These are phyloP conservation scores for Muscicapa striata DNA, from an alignment of 2,797 vertebrate species.

Conservation along the genomic window DNA sequence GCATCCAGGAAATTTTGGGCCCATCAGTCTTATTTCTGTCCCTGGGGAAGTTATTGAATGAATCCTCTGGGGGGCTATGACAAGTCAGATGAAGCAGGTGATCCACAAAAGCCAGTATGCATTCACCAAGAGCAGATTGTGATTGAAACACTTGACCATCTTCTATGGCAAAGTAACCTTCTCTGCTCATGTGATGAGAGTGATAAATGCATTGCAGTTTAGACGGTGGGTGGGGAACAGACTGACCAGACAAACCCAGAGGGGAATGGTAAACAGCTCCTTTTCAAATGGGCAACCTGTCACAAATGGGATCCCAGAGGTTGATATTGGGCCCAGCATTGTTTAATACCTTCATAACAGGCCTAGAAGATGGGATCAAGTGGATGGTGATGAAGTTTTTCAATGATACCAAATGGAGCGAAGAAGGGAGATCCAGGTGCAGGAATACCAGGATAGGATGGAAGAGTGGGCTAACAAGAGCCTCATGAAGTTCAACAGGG, in stretches of 20 bases:
- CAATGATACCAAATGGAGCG: background rate
- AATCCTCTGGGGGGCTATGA: background rate
- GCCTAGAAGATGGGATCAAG: background rate
- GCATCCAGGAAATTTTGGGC: background rate
- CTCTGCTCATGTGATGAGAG: background rate
- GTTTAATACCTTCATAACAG: background rate
- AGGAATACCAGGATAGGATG: background rate
- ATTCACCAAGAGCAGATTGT: background rate
- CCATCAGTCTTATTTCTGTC: background rate
- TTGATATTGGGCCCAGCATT: fast-evolving
- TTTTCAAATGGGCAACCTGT: fast-evolving
- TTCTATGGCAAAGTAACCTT: background rate
- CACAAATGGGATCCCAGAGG: background rate
- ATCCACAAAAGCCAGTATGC: background rate
- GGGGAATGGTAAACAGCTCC: background rate
- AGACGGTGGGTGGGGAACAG: background rate
- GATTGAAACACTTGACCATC: background rate
- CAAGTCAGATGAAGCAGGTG: background rate
- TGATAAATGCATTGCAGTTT: fast-evolving
- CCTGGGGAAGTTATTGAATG: background rate
- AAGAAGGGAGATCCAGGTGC: background rate
- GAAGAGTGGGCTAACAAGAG: background rate
- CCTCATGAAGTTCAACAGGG: background rate
- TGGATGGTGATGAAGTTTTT: background rate
- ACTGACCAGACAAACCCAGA: background rate